Conservation (phyloP, 2,797 vertebrate genomes). For the Pseudocheirus occidentalis region DNA sequence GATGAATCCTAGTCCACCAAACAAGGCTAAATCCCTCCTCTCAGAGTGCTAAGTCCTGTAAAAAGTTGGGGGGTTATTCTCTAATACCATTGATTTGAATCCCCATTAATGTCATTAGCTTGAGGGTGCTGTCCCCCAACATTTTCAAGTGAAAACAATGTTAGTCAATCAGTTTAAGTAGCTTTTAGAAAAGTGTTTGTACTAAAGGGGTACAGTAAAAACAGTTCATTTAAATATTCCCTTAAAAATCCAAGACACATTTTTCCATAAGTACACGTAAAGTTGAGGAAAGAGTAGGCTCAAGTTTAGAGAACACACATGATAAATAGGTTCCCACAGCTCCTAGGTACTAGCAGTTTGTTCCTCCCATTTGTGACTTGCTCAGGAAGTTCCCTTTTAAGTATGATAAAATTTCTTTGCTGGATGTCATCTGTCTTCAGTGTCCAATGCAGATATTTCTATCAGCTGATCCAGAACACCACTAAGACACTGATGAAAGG, state of each 20-base stretch:
- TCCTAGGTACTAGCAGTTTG: neutral
- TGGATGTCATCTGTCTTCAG: neutral
- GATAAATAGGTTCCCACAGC: neutral
- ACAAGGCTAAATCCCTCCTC: neutral
- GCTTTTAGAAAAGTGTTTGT: neutral
- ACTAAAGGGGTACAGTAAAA: neutral
- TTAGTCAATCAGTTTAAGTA: neutral
- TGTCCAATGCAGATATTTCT: neutral
- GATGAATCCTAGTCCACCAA: neutral
- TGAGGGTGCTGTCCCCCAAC: neutral
- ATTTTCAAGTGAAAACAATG: neutral
- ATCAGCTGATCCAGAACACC: too few species aligned
- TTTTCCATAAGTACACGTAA: neutral
- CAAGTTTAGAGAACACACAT: neutral
- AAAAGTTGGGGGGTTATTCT: neutral
- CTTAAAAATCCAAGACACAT: neutral
- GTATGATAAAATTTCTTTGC: neutral
- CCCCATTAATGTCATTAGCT: neutral
- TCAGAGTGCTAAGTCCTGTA: neutral
- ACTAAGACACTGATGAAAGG: neutral
- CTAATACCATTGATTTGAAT: neutral
- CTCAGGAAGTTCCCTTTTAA: neutral
- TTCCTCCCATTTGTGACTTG: neutral
- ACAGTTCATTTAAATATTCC: neutral
- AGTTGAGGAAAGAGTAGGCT: neutral